phyloP scores from a whole-genome alignment of 2,113 vertebrate genomes.

The Cheirogaleus medius region DNA sequence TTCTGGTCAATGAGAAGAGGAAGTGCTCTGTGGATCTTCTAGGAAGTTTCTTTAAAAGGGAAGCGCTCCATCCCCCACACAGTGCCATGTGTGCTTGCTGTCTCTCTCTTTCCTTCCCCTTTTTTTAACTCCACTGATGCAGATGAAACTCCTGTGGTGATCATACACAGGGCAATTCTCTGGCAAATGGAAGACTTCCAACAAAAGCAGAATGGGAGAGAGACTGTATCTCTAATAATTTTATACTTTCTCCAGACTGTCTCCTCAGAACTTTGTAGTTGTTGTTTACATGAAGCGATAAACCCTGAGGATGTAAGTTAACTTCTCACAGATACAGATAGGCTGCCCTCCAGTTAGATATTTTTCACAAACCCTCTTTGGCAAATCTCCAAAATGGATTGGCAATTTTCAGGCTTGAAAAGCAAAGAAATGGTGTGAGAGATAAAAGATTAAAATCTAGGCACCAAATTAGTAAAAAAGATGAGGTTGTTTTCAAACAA shows the following conservation, averaged over 20 bases:
- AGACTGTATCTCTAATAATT: not conserved
- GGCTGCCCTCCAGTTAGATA: not conserved
- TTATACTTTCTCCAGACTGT: not conserved
- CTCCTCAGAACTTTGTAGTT: not conserved
- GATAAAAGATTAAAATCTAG: not conserved
- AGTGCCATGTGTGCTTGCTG: too few relatives aligned
- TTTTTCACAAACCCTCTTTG: not conserved
- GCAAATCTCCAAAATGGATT: not conserved
- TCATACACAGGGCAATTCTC: not conserved
- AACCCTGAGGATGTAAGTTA: not conserved
- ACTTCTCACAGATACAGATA: not conserved
- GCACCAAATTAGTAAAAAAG: not conserved
- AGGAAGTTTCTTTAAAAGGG: not conserved
- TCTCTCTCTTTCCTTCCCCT: accelerated
- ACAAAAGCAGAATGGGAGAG: not conserved
- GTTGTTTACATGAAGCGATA: not conserved
- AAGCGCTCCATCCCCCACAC: not conserved
- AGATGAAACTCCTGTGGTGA: not conserved
- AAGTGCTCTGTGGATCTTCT: not conserved
- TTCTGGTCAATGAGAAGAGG: not conserved
- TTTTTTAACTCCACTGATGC: not conserved
- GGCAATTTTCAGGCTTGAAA: not conserved
- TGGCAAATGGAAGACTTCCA: not conserved
- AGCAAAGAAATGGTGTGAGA: not conserved
- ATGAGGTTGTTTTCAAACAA: not conserved